phyloP scores from a whole-genome alignment of 2,113 vertebrate genomes.

The Austrofundulus limnaeus region DNA sequence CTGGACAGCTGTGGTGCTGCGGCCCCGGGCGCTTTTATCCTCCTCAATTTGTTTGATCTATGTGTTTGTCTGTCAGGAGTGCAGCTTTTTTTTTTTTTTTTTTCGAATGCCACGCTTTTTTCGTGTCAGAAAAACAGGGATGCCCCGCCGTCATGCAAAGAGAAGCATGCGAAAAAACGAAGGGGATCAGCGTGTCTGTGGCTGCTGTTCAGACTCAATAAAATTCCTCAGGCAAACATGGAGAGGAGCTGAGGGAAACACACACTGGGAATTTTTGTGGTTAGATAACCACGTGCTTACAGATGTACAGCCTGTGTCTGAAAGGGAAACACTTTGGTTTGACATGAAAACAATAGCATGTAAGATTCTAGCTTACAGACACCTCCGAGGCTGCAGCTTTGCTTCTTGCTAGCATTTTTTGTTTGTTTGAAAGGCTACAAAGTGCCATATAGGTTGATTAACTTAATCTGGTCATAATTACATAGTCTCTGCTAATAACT shows the following conservation, averaged over 20 bases:
- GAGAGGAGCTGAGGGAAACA: constrained; percentile 20
- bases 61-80: constrained; percentile 48
- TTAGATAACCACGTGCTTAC: constrained; percentile 1
- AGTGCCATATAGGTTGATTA: too few relatives aligned
- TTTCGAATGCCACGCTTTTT: constrained; percentile 24
- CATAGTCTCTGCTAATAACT: too few relatives aligned
- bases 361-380: neutral
- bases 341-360: neutral
- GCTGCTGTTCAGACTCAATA: constrained; percentile 5
- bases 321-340: neutral
- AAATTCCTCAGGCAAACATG: constrained; percentile 5
- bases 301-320: neutral
- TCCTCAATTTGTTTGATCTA: constrained; percentile 54
- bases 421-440: neutral
- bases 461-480: too few relatives aligned
- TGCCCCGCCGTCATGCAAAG: constrained; percentile 5
- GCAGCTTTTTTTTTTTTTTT: too few relatives aligned
- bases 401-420: neutral
- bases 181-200: constrained; percentile 16
- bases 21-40: constrained; percentile 47
- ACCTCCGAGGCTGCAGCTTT: neutral
- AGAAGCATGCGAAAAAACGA: neutral
- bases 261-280: neutral
- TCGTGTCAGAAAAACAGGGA: constrained; percentile 3
- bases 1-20: constrained; percentile 54